These are phyloP conservation scores for Mnemiopsis leidyi DNA, from an alignment of 37 sponge, comb jelly and placozoan genomes.

Conservation along the genomic window DNA sequence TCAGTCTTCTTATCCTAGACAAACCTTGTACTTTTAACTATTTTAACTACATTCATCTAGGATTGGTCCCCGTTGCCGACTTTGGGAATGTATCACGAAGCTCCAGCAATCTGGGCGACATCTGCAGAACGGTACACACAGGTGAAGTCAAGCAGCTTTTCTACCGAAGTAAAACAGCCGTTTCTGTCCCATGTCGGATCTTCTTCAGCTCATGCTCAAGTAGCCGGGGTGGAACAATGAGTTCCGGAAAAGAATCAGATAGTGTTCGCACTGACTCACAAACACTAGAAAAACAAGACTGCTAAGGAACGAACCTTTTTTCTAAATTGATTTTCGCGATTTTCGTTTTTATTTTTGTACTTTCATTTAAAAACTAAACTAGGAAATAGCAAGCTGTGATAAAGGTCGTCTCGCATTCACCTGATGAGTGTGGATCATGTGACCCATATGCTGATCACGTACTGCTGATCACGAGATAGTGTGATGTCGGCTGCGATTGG, in stretches of 20 bases:
- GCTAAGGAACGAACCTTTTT: not conserved
- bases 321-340: not conserved
- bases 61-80: slow-evolving; percentile 26
- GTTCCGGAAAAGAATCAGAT: too few relatives aligned
- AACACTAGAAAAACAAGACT: not conserved
- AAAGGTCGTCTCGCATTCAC: too few relatives aligned
- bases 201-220: not conserved
- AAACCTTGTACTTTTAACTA: not conserved
- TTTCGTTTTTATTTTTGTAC: not conserved
- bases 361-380: not conserved
- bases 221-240: not conserved
- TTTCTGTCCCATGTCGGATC: too few relatives aligned
- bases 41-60: not conserved
- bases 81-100: slow-evolving; percentile 37
- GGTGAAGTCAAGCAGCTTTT: too few relatives aligned
- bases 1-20: too few relatives aligned
- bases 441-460: too few relatives aligned
- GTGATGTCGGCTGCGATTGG: too few relatives aligned
- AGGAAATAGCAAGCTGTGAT: too few relatives aligned
- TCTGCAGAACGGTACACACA: not conserved
- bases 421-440: too few relatives aligned
- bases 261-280: not conserved
- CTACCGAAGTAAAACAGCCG: too few relatives aligned
- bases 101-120: not conserved
- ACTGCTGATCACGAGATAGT: too few relatives aligned